phyloP scores from a whole-genome alignment of 2,797 vertebrate species.

The Gorsachius magnificus region DNA sequence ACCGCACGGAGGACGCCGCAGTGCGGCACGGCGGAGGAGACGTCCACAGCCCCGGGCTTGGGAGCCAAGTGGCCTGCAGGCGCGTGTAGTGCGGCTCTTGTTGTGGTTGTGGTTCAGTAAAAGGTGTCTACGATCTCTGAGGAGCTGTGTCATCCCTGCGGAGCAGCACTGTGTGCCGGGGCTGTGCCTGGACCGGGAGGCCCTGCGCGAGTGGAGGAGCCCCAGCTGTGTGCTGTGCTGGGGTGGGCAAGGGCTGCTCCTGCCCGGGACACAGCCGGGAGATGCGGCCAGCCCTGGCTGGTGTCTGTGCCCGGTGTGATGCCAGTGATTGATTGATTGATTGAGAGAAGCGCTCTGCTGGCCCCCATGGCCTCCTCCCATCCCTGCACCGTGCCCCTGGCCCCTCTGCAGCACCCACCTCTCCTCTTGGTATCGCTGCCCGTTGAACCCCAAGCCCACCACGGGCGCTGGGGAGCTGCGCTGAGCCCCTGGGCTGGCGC shows the following conservation, averaged over 20 bases:
- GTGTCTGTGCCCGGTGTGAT: neutral
- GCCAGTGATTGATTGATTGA: neutral
- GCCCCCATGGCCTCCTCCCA: too few relatives aligned
- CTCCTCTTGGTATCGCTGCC: neutral
- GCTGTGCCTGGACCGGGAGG: neutral
- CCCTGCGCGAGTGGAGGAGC: neutral
- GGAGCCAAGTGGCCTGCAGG: neutral
- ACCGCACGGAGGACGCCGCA: neutral
- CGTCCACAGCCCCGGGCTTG: neutral
- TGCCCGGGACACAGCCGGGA: neutral
- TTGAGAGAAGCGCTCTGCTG: too few relatives aligned
- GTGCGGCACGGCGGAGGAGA: neutral
- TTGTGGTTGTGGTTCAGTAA: neutral
- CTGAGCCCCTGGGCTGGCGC: too few relatives aligned
- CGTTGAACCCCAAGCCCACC: neutral
- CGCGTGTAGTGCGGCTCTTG: neutral
- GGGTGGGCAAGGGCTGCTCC: neutral
- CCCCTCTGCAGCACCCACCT: neutral
- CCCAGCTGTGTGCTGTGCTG: neutral
- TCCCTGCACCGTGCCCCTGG: neutral
- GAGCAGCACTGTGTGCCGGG: accelerated
- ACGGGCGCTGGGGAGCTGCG: neutral
- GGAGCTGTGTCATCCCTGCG: neutral
- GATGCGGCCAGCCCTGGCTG: neutral
- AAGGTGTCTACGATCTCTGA: neutral